Evolutionary conservation across 2,797 vertebrate genomes (phyloP), one percentile per base, ranked within the genome.

Genomic region (Protonibea diacanthus): DNA sequence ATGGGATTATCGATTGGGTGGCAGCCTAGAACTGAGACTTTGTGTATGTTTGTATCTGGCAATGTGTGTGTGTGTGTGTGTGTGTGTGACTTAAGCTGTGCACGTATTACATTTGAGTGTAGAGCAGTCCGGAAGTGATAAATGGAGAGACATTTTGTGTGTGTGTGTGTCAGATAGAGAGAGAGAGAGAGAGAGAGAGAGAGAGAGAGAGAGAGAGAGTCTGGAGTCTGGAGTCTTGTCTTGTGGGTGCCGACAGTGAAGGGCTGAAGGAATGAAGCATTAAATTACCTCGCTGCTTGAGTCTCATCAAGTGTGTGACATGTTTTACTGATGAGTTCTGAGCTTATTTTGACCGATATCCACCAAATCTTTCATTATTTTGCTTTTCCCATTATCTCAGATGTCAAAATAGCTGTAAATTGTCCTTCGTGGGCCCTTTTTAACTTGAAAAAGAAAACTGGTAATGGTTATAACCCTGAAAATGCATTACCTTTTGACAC

Each of bases 1-100:
- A 91, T 92, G 89, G 84, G 86, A 87, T 91, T 88, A 92, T 94
- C 17, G 87, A 92, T 91, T 68, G 59, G 81, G 76, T 81, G 76
- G 78, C 78, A 80, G 80, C 74, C 83, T 70, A 48, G 75, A 83
- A 86, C 79, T 76, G 68, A 84, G 84, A 89, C 84, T 89, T 78
- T 83, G 76, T 76, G 67, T 83, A 59, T 80, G 73, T 84, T 73
- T 78, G 65, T 78, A 49, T 76, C 61, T 80, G 67, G 18, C 45
- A 48, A 1, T 49, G 33, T 44, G 23, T 70, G n/a, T n/a, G n/a
- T 59, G 71, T 68, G 55, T 40, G 63, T 55, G 69, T 63, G 51
- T 27, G 68, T 33, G 48, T 56, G 73, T 66, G 64, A 38, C 8
- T 42, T 25, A 38, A 38, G 8, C 33, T 76, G 73, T 64, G 56